Evolutionary conservation across 53 echinoderm and acorn worm species (phyloP).

Genomic region (Arbacia lixula): DNA sequence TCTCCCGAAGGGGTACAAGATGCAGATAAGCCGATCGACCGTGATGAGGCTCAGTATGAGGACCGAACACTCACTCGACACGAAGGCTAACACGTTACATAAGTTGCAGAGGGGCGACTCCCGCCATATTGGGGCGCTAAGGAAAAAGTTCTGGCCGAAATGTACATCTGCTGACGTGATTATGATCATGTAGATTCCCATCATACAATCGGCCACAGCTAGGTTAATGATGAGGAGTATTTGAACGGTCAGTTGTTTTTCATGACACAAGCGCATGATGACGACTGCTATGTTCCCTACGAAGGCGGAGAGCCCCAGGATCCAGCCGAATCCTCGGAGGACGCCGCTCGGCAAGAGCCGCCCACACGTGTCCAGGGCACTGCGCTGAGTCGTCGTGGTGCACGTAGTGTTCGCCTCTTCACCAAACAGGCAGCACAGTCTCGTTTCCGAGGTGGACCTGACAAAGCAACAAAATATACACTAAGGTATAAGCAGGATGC

Average conservation of each 20-base stretch:
- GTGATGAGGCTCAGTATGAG: constrained; percentile 40
- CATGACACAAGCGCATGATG: constrained; percentile 14
- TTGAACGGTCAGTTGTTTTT: constrained; percentile 13
- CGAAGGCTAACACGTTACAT: not conserved
- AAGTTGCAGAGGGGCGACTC: constrained; percentile 21
- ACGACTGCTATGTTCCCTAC: too few species aligned
- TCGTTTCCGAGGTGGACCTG: not conserved
- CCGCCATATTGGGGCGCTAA: constrained; percentile 44
- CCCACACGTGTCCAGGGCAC: not conserved
- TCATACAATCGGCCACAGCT: constrained; percentile 43
- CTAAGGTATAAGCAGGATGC: too few species aligned
- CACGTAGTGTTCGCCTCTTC: not conserved
- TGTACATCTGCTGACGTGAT: constrained; percentile 50
- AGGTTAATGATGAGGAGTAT: constrained; percentile 26
- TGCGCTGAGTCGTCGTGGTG: not conserved
- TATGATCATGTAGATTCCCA: constrained; percentile 61
- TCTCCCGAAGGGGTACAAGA: constrained; percentile 49
- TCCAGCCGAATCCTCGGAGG: not conserved
- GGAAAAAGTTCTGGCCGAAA: constrained; percentile 29
- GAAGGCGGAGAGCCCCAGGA: not conserved
- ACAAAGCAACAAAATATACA: too few species aligned
- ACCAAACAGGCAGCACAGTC: not conserved
- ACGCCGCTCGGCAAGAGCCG: not conserved
- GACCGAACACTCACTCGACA: constrained; percentile 59
- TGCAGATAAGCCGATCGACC: constrained; percentile 32